phyloP scores from a whole-genome alignment of 1,140 invertebrate genomes.

The Coptotermes formosanus region DNA sequence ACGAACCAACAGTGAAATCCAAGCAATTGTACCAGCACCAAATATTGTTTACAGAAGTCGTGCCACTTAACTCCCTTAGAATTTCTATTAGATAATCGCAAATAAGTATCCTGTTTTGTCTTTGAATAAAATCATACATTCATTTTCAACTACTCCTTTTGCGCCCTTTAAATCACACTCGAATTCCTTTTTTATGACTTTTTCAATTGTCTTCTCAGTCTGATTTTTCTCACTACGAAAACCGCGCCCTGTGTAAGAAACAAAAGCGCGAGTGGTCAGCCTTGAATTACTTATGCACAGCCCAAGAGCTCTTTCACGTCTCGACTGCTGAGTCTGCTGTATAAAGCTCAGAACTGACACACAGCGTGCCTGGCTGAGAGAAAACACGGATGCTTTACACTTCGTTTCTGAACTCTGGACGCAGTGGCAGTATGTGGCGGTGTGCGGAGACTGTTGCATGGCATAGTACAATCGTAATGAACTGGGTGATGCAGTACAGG shows the following conservation, averaged over 20 bases:
- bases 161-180: not conserved
- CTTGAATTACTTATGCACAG: constrained; percentile 1
- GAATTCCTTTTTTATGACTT: not conserved
- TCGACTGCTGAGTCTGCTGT: not conserved
- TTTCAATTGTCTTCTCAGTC: not conserved
- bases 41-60: not conserved
- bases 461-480: not conserved
- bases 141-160: not conserved
- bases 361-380: not conserved
- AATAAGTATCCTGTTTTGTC: not conserved
- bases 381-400: not conserved
- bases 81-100: not conserved
- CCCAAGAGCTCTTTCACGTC: not conserved
- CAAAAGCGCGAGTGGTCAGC: not conserved
- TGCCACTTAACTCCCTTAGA: not conserved
- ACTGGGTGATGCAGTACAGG: not conserved
- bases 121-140: not conserved
- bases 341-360: not conserved
- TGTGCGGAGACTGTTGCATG: not conserved
- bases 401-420: not conserved
- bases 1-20: no score
- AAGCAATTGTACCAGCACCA: not conserved
- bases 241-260: not conserved
- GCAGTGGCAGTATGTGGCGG: not conserved
- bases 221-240: not conserved